Conservation (phyloP, 2,888 invertebrate genomes). For the Leptopterna dolabrata region DNA sequence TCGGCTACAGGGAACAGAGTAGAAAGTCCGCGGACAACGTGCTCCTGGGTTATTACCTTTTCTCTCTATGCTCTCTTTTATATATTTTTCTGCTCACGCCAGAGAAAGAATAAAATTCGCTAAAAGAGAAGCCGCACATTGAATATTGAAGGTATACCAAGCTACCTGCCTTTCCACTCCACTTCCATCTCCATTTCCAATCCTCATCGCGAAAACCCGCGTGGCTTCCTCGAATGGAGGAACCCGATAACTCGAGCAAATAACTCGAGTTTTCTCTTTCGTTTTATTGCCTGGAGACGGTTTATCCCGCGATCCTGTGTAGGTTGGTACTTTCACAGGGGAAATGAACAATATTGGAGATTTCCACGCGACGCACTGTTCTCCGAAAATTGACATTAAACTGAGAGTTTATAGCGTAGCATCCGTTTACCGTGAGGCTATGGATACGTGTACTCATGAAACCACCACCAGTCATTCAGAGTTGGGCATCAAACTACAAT, state of each 20-base stretch:
- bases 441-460: too few species aligned
- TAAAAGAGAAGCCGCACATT: not conserved
- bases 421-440: too few species aligned
- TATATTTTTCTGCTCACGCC: not conserved
- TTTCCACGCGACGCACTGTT: not conserved
- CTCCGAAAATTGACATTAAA: not conserved
- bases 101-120: not conserved
- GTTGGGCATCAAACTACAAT: too few species aligned
- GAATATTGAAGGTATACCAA: not conserved
- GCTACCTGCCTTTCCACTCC: not conserved
- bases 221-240: not conserved
- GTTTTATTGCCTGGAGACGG: not conserved
- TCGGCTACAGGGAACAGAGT: too few species aligned
- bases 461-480: too few species aligned
- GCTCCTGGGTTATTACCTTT: not conserved
- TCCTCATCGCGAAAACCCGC: not conserved
- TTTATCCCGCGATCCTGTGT: not conserved
- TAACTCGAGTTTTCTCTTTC: not conserved
- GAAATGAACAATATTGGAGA: not conserved
- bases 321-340: not conserved
- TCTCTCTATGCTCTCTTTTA: not conserved
- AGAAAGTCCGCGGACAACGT: too few species aligned
- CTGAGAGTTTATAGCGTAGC: too few species aligned
- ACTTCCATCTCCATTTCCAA: not conserved
- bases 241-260: not conserved